These are phyloP conservation scores for Chauna torquata DNA, from an alignment of 2,113 vertebrate genomes.

Conservation along the genomic window DNA sequence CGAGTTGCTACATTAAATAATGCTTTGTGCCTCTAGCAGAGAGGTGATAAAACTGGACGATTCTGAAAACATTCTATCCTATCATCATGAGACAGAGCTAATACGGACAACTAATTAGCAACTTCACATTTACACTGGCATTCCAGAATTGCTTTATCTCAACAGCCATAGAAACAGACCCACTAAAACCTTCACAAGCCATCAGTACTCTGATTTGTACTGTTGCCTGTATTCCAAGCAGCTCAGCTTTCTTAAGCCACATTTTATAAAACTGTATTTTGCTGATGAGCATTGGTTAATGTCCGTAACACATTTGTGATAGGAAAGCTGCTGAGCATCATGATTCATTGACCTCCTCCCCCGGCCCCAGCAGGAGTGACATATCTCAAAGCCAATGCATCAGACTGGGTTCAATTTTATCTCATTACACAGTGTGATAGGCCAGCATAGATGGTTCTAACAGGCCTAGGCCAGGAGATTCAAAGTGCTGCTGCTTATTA, in stretches of 20 bases:
- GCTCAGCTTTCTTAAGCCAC: background rate
- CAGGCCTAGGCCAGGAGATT: background rate
- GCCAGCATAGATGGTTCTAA: background rate
- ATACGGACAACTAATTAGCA: background rate
- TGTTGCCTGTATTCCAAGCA: background rate
- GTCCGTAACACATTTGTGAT: background rate
- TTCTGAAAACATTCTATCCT: background rate
- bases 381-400: background rate
- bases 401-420: background rate
- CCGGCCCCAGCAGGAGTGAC: background rate
- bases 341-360: background rate
- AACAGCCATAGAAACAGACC: background rate
- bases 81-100: background rate
- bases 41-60: background rate
- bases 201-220: background rate
- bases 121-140: background rate
- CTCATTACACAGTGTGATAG: background rate
- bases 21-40: background rate
- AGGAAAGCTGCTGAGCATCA: background rate
- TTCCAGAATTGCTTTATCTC: background rate
- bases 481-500: slow-evolving; percentile 13
- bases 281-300: background rate
- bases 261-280: background rate
- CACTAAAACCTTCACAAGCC: background rate
- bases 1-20: background rate